Conservation (phyloP, 64 coral and sea anemone genomes). For the Catalaphyllia jardinei region DNA sequence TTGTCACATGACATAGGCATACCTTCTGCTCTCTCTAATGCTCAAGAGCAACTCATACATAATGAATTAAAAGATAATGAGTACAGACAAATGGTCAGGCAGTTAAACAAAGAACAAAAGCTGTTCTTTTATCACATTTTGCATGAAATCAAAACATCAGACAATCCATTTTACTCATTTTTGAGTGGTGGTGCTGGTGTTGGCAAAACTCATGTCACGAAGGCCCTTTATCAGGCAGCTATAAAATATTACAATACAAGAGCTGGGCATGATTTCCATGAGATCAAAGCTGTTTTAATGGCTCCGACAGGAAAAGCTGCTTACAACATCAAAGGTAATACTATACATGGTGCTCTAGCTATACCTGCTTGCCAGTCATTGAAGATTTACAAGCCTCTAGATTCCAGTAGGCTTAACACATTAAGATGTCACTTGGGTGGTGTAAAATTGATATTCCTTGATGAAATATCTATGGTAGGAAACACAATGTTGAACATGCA, state of each 20-base stretch:
- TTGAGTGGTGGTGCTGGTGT: neutral
- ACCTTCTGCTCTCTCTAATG: neutral
- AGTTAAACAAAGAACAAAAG: constrained; percentile 5
- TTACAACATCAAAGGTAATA: neutral
- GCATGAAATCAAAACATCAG: constrained; percentile 22
- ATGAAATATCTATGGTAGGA: constrained; percentile 14
- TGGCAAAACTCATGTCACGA: neutral
- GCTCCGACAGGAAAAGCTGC: too few relatives aligned
- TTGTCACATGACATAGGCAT: neutral
- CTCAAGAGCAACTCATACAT: neutral
- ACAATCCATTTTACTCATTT: neutral
- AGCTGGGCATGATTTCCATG: neutral
- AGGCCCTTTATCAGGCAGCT: neutral
- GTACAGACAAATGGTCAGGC: too few relatives aligned
- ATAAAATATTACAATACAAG: neutral
- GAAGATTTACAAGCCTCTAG: neutral
- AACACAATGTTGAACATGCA: too few relatives aligned
- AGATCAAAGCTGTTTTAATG: too few relatives aligned
- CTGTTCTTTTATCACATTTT: constrained; percentile 26
- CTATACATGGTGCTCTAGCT: too few relatives aligned
- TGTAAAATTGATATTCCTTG: constrained; percentile 16
- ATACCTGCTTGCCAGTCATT: too few relatives aligned
- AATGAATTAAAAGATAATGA: too few relatives aligned
- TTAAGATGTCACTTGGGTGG: constrained; percentile 33
- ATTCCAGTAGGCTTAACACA: constrained; percentile 30